Percentiles rank a stretch among this genome's conserved stretches.
Conservation (phyloP, 2,113 vertebrate species). For the Sinocyclocheilus maitianheensis region DNA sequence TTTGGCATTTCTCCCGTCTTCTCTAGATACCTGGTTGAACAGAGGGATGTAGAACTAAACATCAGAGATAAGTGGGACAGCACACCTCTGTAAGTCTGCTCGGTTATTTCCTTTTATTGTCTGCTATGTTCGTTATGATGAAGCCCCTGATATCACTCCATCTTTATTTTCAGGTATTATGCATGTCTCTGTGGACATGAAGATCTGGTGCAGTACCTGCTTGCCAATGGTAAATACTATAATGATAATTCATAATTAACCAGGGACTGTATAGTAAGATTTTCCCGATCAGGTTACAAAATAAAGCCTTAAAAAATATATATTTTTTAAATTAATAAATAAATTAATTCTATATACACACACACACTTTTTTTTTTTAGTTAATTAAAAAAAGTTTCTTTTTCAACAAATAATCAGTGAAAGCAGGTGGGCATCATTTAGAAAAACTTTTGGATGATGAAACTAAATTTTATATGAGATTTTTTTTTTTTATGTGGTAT, state of each 20-base stretch:
- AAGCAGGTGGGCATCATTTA: too few species aligned
- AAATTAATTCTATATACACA: too few species aligned
- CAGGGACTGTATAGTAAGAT: not conserved
- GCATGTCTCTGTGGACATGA: slow-evolving; percentile 96
- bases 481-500: too few species aligned
- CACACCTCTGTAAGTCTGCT: slow-evolving; percentile 89
- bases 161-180: slow-evolving; percentile 82
- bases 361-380: too few species aligned
- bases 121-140: not conserved
- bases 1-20: slow-evolving; percentile 39
- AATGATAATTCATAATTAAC: not conserved
- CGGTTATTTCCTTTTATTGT: not conserved
- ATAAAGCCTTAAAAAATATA: not conserved
- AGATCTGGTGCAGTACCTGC: slow-evolving; percentile 92
- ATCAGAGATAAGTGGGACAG: slow-evolving; percentile 98
- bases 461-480: too few species aligned
- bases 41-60: slow-evolving; percentile 95
- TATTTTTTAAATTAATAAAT: too few species aligned
- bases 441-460: too few species aligned
- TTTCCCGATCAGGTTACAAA: not conserved
- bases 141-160: not conserved
- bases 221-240: slow-evolving; percentile 85
- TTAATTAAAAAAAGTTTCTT: too few species aligned
- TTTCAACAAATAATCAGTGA: too few species aligned
- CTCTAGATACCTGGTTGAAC: slow-evolving; percentile 90